These are phyloP conservation scores for Limnephilus lunatus DNA, from an alignment of 2,888 invertebrate species.

Conservation along the genomic window DNA sequence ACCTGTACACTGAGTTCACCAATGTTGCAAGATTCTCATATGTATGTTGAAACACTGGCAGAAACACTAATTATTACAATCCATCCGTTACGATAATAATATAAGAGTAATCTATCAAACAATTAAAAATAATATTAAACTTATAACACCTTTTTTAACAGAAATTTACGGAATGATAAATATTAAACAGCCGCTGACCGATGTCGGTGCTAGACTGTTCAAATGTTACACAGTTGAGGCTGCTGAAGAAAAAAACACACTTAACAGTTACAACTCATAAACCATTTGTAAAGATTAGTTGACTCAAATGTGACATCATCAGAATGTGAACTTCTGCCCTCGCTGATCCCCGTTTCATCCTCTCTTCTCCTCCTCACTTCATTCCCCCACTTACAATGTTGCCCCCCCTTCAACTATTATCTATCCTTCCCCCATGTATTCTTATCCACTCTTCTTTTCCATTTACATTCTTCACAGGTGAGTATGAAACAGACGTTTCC, in stretches of 20 bases:
- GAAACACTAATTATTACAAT: background rate
- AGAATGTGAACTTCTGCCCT: constrained; percentile 2
- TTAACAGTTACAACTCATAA: background rate
- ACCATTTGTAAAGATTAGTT: background rate
- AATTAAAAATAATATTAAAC: background rate
- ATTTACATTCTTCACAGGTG: background rate
- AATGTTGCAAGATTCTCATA: too few species aligned
- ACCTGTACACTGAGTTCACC: too few species aligned
- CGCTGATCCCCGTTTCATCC: background rate
- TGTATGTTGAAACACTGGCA: background rate
- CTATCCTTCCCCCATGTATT: background rate
- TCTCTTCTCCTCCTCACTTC: background rate
- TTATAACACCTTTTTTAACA: background rate
- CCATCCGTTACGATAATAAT: background rate
- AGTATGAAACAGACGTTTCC: background rate
- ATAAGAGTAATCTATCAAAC: background rate
- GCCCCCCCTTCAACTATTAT: background rate
- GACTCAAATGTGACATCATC: background rate
- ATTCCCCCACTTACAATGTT: background rate
- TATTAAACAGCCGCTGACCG: background rate
- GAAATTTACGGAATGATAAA: background rate
- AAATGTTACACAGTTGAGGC: background rate
- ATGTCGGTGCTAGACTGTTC: background rate
- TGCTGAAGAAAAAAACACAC: background rate
- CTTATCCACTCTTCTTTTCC: background rate